These are phyloP conservation scores for Microcebus jonahi DNA, from an alignment of 2,113 vertebrate genomes.

Conservation along the genomic window DNA sequence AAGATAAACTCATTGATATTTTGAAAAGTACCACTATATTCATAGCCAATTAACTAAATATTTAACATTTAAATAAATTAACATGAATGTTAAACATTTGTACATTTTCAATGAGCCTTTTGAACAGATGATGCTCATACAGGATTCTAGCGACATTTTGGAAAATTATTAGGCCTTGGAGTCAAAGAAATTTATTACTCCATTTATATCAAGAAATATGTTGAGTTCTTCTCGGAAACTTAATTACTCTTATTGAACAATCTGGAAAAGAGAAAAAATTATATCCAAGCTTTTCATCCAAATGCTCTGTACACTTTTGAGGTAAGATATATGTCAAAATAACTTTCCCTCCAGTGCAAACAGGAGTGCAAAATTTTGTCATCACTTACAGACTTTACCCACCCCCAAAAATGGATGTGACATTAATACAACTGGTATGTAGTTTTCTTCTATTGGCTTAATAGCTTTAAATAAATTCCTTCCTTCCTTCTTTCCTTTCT, in stretches of 20 bases:
- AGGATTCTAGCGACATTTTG: conserved; percentile 22
- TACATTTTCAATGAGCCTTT: neutral
- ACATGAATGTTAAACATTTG: neutral
- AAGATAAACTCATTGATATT: neutral
- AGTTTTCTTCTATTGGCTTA: neutral
- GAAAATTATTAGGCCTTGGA: conserved; percentile 31
- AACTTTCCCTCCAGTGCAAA: neutral
- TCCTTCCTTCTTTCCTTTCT: no score
- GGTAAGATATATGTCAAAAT: conserved; percentile 3
- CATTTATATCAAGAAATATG: conserved; percentile 54
- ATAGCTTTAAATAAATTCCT: neutral
- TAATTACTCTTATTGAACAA: conserved; percentile 62
- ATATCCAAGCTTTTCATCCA: conserved; percentile 14
- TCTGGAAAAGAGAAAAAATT: conserved; percentile 51
- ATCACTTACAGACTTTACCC: neutral
- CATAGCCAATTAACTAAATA: neutral
- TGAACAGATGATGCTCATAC: neutral
- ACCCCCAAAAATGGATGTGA: neutral
- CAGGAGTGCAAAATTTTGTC: neutral
- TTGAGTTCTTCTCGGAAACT: conserved; percentile 60
- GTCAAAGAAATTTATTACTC: conserved; percentile 56
- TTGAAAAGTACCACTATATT: neutral
- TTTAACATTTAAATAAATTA: neutral
- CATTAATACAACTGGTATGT: neutral
- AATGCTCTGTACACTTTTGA: conserved; percentile 11